phyloP scores from a whole-genome alignment of 2,113 vertebrate genomes.

The Eudyptes chrysolophus region DNA sequence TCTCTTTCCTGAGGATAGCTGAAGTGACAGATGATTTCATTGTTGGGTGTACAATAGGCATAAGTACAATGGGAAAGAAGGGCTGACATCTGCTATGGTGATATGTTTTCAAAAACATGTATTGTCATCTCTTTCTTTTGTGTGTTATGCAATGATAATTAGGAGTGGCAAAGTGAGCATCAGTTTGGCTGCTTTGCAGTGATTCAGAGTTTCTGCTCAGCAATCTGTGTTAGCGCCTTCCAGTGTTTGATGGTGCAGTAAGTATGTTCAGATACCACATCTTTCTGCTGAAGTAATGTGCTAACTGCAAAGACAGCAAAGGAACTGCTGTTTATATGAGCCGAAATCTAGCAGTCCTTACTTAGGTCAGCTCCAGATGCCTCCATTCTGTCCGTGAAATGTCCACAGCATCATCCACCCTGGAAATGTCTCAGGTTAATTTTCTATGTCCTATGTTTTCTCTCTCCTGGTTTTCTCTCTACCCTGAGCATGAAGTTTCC shows the following conservation, averaged over 20 bases:
- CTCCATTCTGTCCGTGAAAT: background rate
- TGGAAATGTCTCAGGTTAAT: background rate
- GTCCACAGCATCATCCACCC: background rate
- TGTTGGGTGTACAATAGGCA: constrained; percentile 25
- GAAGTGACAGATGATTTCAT: constrained; percentile 48
- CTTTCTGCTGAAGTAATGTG: background rate
- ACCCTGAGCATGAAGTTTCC: background rate
- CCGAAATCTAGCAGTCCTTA: background rate
- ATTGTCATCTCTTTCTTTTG: background rate
- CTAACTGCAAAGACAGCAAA: background rate
- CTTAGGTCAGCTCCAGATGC: background rate
- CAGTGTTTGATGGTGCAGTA: background rate
- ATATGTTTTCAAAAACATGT: constrained; percentile 23
- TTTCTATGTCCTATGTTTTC: background rate
- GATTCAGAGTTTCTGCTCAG: background rate
- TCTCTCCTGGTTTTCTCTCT: background rate
- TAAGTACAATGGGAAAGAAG: constrained; percentile 27
- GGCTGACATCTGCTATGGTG: constrained; percentile 10
- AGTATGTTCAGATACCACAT: background rate
- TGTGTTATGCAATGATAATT: background rate
- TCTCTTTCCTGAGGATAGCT: constrained; percentile 16
- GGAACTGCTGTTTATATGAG: background rate
- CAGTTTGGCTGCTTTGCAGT: background rate
- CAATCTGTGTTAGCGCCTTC: background rate
- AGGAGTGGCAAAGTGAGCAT: constrained; percentile 38